Evolutionary conservation across 2,113 vertebrate species (phyloP), one percentile per base, ranked within the genome.

Genomic region (Dryoscopus gambensis): DNA sequence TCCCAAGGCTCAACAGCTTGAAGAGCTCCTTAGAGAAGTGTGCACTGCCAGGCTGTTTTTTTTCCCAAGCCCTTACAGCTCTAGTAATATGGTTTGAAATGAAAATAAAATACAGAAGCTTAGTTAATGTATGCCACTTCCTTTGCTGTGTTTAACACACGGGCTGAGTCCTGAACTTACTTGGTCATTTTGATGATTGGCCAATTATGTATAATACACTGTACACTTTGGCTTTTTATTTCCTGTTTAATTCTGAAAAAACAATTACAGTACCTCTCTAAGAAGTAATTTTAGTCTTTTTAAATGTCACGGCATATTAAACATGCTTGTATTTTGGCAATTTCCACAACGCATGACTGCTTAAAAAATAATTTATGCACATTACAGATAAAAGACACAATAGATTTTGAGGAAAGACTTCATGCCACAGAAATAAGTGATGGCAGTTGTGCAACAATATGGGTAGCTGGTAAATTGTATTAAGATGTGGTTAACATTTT

Each of bases 81-180:
- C 90, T 74, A 68, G 62, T 92, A 82, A 89, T 92, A 93, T 24
- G 21, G 21, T 93, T 97, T 96, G 85, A 96, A 97, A 93, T 83
- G 56, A 95, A 98, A 97, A 95, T 90, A 97, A 96, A 97, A 96
- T 89, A 91, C 84, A 94, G 94, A 94, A 97, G 86, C 89, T 96
- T 84, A 93, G 93, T 98, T 97, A 96, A 98, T 97, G 92, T 96
- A 96, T 97, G 85, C 93, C 53, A 81, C 95, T 96, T 97, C 80
- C 84, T 92, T 71, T 52, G 42, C 70, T 89, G 60, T 92, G 91
- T 93, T 95, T 96, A 96, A 95, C 86, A 80, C 42, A 83, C 27
- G 33, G 94, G 84, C 87, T 90, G 84, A 95, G 78, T 91, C 79
- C 82, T 97, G 93, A 95, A 95, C 84, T 96, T 88, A 82, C 23